Conservation (phyloP, 1,140 invertebrate genomes). For the Pogonomyrmex barbatus region DNA sequence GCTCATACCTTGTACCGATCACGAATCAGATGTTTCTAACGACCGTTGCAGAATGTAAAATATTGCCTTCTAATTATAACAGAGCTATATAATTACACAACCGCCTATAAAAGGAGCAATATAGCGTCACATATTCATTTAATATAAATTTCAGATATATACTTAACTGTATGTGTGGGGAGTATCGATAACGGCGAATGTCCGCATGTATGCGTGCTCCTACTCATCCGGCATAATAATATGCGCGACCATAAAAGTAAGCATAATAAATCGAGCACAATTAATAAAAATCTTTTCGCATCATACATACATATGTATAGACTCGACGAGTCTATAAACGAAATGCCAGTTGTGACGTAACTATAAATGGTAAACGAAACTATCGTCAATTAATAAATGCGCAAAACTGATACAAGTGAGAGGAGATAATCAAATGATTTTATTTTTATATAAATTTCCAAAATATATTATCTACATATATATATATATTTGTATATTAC, state of each 20-base stretch:
- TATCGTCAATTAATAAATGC: constrained; percentile 33
- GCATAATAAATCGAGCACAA: constrained; percentile 65
- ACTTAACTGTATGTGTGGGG: not conserved
- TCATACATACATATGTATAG: constrained; percentile 17
- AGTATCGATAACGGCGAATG: constrained; percentile 53
- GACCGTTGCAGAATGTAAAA: constrained; percentile 40
- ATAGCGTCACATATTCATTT: constrained; percentile 51
- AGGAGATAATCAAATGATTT: constrained; percentile 21
- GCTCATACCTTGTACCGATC: constrained; percentile 33
- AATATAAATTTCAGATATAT: constrained; percentile 70
- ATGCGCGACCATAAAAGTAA: constrained; percentile 50
- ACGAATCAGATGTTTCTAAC: constrained; percentile 58
- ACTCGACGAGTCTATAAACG: constrained; percentile 18
- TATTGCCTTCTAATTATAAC: constrained; percentile 74
- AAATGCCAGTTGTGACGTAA: constrained; percentile 33
- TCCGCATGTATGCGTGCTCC: constrained; percentile 1
- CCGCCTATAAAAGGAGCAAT: constrained; percentile 69
- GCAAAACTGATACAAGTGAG: constrained; percentile 20
- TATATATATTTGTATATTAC: too few relatives aligned
- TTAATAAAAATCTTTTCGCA: constrained; percentile 62
- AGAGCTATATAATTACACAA: constrained; percentile 70
- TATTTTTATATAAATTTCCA: not conserved
- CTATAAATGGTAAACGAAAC: constrained; percentile 34
- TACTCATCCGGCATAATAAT: constrained; percentile 60
- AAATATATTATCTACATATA: not conserved